Evolutionary conservation across 2,888 invertebrate species (phyloP), one percentile per base, ranked within the genome.

Genomic region (Chironomus riparius): DNA sequence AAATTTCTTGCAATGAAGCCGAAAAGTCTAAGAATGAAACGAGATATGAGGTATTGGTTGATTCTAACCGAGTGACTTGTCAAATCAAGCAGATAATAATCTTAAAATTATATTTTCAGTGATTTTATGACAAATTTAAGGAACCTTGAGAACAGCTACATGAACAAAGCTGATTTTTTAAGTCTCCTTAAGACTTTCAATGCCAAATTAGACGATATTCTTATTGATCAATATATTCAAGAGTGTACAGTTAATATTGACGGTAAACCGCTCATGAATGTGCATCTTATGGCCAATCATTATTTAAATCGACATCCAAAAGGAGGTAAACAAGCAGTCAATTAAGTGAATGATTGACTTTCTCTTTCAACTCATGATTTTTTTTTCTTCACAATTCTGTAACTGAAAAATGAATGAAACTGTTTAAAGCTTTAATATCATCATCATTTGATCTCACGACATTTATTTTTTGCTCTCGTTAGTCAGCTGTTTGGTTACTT

Each of bases 1-100:
- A 78, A 78, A 69, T 76, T 72, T 76, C 47, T 78, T 7, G 78
- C 78, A 50, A 76, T 77, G 77, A 76, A 77, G 47, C 78, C 78
- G 4, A 78, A 78, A 70, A 76, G n/a, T 47, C 68, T 48, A 47
- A 18, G 22, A 10, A 15, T 68, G n/a, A 47, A 48, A 15, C 13
- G 47, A 21, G 73, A 73, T 62, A 62, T 73, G 61, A 15, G 73
- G 73, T 73, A 72, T 56, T 50, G 5, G n/a, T n/a, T n/a, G n/a
- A n/a, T n/a, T n/a, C n/a, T n/a, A n/a, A n/a, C n/a, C n/a, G n/a
- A 24, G 12, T n/a, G n/a, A 56, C 56, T 15, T 18, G 21, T 22
- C n/a, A 68, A 68, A 21, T 69, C 22, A 21, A 38, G n/a, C 10
- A 21, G 15, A 15, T 47, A 28, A 15, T 38, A 10, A 38, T 38